phyloP scores from a whole-genome alignment of 1,140 invertebrate species.

The Meloidogyne chitwoodi region DNA sequence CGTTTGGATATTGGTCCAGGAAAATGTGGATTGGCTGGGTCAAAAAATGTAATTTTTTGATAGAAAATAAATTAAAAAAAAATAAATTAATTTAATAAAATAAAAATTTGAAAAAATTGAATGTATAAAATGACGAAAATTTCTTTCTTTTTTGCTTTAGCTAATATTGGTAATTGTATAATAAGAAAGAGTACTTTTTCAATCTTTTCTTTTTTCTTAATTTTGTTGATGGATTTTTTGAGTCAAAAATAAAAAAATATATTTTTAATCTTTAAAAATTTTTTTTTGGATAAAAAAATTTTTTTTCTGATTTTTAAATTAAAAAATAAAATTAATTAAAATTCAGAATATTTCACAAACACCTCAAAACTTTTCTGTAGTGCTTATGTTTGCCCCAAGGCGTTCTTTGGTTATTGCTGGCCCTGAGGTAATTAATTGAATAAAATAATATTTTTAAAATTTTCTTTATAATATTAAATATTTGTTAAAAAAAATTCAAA shows the following conservation, averaged over 20 bases:
- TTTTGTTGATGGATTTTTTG: background rate
- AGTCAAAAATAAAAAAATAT: background rate
- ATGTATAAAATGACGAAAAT: background rate
- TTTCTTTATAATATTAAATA: background rate
- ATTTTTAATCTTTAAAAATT: too few species aligned
- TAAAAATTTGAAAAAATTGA: background rate
- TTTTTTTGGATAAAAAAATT: too few species aligned
- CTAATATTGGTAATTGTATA: background rate
- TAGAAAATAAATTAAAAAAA: background rate
- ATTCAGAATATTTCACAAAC: background rate
- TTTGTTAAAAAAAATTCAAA: background rate
- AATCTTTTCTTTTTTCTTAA: background rate
- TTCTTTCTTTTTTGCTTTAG: background rate
- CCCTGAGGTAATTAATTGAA: background rate
- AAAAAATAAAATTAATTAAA: too few species aligned
- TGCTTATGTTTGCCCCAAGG: conserved; percentile 12
- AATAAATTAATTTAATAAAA: too few species aligned
- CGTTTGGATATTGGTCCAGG: background rate
- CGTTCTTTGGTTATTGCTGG: background rate
- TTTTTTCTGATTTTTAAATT: too few species aligned
- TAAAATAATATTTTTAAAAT: background rate
- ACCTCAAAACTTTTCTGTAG: conserved; percentile 9
- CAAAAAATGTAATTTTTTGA: background rate
- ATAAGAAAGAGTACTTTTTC: background rate
- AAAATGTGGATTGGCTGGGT: conserved; percentile 1